phyloP scores from a whole-genome alignment of 2,113 vertebrate genomes.

The Anseranas semipalmata region DNA sequence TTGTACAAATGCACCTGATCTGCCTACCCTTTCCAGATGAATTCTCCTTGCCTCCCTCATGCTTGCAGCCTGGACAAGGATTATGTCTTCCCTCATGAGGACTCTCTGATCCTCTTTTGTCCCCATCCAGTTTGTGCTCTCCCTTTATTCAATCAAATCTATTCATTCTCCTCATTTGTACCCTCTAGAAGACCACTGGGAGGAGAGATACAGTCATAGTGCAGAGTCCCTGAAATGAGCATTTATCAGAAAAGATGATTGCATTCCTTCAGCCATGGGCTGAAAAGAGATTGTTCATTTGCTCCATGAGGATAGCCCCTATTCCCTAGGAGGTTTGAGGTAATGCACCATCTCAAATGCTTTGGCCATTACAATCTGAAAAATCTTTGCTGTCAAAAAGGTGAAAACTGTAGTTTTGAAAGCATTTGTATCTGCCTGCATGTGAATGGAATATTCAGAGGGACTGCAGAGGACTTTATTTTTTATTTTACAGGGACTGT shows the following conservation, averaged over 20 bases:
- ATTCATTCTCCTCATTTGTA: not conserved
- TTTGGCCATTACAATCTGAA: not conserved
- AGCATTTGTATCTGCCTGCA: not conserved
- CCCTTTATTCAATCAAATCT: not conserved
- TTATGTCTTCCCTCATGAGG: not conserved
- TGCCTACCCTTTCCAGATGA: not conserved
- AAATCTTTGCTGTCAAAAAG: not conserved
- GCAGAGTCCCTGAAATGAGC: not conserved
- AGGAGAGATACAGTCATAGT: not conserved
- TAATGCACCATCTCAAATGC: not conserved
- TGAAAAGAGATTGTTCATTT: not conserved
- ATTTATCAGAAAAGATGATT: not conserved
- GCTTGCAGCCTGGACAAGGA: not conserved
- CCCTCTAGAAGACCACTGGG: not conserved
- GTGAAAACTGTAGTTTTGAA: not conserved
- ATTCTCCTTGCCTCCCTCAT: not conserved
- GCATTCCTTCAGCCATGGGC: not conserved
- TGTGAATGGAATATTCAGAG: not conserved
- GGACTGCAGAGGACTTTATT: not conserved
- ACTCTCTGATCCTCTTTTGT: not conserved
- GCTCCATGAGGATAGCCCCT: not conserved
- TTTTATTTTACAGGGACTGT: not conserved
- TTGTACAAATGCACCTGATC: not conserved
- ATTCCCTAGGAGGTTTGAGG: not conserved
- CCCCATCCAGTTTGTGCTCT: accelerated